These are phyloP conservation scores for Echinops telfairi DNA, from an alignment of 2,113 vertebrate species.

Conservation along the genomic window DNA sequence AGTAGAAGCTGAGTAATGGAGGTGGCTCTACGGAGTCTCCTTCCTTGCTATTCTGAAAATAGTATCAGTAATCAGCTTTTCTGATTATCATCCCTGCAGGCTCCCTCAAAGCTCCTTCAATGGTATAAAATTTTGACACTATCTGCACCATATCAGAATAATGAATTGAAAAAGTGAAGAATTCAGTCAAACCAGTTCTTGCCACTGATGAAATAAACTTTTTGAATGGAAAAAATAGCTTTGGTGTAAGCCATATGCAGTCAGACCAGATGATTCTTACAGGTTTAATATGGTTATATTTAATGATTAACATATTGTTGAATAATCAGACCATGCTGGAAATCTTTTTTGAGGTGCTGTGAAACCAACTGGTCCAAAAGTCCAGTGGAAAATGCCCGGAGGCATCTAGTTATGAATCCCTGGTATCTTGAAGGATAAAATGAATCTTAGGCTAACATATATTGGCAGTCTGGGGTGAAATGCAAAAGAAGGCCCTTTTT, in stretches of 20 bases:
- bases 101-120: neutral
- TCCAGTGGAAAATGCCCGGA: too few relatives aligned
- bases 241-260: conserved; percentile 7
- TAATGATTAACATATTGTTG: neutral
- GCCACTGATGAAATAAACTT: conserved; percentile 30
- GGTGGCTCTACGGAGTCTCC: neutral
- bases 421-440: neutral
- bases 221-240: conserved; percentile 46
- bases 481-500: neutral
- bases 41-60: conserved; percentile 47
- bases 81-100: conserved; percentile 5
- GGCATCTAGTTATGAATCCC: neutral
- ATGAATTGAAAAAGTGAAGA: neutral
- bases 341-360: conserved; percentile 17
- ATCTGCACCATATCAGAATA: conserved; percentile 50
- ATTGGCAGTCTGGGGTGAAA: neutral
- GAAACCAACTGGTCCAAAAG: neutral
- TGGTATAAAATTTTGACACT: conserved; percentile 23
- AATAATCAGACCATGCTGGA: neutral
- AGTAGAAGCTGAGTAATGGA: neutral
- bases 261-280: neutral
- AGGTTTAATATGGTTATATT: conserved; percentile 30
- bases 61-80: conserved; percentile 29
- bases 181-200: conserved; percentile 39
- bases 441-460: neutral